A percentile compares a stretch with the other conserved stretches of the same genome.
phyloP scores from a whole-genome alignment of 1,140 invertebrate species.

The Sitobion miscanthi region DNA sequence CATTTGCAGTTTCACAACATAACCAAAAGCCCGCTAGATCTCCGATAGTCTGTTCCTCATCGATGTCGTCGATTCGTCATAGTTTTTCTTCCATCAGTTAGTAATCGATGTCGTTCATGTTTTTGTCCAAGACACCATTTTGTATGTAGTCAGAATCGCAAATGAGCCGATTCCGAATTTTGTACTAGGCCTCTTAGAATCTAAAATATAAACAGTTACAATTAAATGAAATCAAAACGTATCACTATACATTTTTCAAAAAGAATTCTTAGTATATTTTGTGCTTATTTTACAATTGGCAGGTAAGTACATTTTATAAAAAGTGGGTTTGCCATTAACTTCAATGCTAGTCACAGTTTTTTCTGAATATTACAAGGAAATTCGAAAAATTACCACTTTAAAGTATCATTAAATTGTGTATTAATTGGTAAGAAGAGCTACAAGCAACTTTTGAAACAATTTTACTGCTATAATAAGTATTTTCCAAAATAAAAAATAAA shows the following conservation, averaged over 20 bases:
- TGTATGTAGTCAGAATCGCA: no score
- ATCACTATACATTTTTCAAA: not conserved
- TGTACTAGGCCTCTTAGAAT: no score
- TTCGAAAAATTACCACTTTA: not conserved
- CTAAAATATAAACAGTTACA: not conserved
- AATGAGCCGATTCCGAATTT: no score
- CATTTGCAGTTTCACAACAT: no score
- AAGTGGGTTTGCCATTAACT: not conserved
- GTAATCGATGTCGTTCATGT: no score
- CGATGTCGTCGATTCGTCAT: no score
- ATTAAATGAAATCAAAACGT: not conserved
- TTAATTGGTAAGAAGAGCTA: not conserved
- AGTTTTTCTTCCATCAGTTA: no score
- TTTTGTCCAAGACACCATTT: no score
- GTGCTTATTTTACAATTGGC: not conserved
- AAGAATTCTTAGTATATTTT: not conserved
- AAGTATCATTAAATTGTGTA: not conserved
- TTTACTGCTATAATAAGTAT: not conserved
- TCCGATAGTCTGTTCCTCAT: no score
- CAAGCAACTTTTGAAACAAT: not conserved
- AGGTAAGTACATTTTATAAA: not conserved
- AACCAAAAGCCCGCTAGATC: no score
- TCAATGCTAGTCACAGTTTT: not conserved
- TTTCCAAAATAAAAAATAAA: not conserved
- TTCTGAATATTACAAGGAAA: not conserved